These are phyloP conservation scores for Enteromius mattozi DNA, from an alignment of 2,797 vertebrate genomes.

Conservation along the genomic window DNA sequence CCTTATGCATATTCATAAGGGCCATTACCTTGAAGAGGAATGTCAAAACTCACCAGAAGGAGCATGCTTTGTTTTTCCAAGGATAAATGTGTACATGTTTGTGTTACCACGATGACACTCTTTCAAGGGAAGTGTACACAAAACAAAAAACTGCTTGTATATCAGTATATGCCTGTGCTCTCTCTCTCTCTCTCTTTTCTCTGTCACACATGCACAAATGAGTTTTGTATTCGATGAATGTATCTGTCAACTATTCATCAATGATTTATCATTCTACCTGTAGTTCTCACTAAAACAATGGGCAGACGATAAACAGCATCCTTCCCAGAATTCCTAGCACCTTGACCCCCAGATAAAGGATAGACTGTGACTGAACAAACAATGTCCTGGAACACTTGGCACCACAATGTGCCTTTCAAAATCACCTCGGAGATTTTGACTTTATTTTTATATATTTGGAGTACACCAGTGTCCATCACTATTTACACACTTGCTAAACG, in stretches of 20 bases:
- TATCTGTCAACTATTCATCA: slow-evolving; percentile 49
- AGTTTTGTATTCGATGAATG: slow-evolving; percentile 46
- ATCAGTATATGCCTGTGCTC: neutral
- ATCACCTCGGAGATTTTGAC: neutral
- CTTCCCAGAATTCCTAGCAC: slow-evolving; percentile 44
- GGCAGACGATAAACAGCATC: slow-evolving; percentile 21
- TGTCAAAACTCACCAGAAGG: slow-evolving; percentile 57
- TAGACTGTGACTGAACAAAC: slow-evolving; percentile 24
- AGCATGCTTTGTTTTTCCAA: slow-evolving; percentile 55
- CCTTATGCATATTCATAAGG: slow-evolving; percentile 59
- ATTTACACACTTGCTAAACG: neutral
- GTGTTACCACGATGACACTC: slow-evolving; percentile 51
- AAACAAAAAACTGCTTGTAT: slow-evolving; percentile 35
- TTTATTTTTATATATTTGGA: slow-evolving; percentile 1
- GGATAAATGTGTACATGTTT: slow-evolving; percentile 51
- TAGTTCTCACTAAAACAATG: slow-evolving; percentile 56
- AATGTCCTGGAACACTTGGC: slow-evolving; percentile 6
- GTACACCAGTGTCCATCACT: neutral
- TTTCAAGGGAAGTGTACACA: slow-evolving; percentile 53
- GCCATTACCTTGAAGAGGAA: slow-evolving; percentile 57
- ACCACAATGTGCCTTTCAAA: slow-evolving; percentile 17
- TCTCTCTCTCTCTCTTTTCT: neutral
- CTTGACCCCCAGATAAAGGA: slow-evolving; percentile 48
- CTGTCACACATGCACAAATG: slow-evolving; percentile 29
- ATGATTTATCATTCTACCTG: slow-evolving; percentile 43